Evolutionary conservation across 1,140 invertebrate genomes (phyloP).

Genomic region (Amyelois transitella): DNA sequence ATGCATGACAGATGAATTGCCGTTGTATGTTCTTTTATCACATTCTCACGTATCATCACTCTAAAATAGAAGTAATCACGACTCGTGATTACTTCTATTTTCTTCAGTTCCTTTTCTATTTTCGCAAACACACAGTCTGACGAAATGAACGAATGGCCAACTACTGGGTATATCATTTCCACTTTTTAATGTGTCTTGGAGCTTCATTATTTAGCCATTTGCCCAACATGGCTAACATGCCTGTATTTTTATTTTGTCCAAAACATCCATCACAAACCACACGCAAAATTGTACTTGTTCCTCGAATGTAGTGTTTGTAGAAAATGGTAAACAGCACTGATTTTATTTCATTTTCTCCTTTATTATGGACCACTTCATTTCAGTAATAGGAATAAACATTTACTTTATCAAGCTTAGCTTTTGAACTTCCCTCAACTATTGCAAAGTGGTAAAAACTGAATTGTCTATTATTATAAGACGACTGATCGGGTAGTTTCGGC

Average conservation of each 20-base stretch:
- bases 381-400: too few species aligned
- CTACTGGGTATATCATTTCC: not conserved
- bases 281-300: too few species aligned
- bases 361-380: too few species aligned
- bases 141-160: too few species aligned
- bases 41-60: too few species aligned
- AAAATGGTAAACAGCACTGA: too few species aligned
- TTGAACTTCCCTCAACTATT: conserved; percentile 24
- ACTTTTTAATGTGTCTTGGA: not conserved
- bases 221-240: conserved; percentile 17
- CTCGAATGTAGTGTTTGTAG: too few species aligned
- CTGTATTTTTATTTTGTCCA: too few species aligned
- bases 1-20: conserved; percentile 1
- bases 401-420: conserved; percentile 10
- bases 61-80: not conserved
- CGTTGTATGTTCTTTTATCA: not conserved
- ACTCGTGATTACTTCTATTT: not conserved
- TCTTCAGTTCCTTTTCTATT: too few species aligned
- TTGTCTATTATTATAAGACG: conserved; percentile 39
- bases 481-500: conserved; percentile 42
- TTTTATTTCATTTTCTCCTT: too few species aligned
- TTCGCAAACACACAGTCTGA: too few species aligned
- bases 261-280: too few species aligned
- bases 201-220: conserved; percentile 24
- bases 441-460: conserved; percentile 44